phyloP scores from a whole-genome alignment of 2,888 invertebrate genomes.

The Caenorhabditis sp. region DNA sequence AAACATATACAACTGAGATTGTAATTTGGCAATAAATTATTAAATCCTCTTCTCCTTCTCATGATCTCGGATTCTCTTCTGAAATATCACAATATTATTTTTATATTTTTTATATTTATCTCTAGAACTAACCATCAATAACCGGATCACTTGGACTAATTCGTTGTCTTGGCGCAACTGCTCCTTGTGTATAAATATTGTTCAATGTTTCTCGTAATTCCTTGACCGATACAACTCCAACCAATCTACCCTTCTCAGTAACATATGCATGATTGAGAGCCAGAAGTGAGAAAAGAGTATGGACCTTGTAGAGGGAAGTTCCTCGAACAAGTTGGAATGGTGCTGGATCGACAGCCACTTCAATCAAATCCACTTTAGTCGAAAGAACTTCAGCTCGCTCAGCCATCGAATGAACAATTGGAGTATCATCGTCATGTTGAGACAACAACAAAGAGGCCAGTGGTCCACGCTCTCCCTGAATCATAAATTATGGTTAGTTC shows the following conservation, averaged over 20 bases:
- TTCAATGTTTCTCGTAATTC: conserved; percentile 75
- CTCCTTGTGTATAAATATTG: conserved; percentile 68
- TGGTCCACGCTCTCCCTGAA: conserved; percentile 44
- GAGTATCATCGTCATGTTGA: conserved; percentile 44
- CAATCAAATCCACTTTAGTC: conserved; percentile 68
- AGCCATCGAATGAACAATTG: conserved; percentile 50
- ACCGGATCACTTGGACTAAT: conserved; percentile 26
- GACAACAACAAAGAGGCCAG: conserved; percentile 52
- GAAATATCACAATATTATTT: not conserved
- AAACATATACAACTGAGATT: not conserved
- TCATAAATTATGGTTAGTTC: not conserved
- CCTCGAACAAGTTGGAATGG: conserved; percentile 69
- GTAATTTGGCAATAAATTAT: too few relatives aligned
- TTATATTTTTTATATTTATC: not conserved
- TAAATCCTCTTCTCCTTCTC: too few relatives aligned
- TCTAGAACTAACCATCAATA: conserved; percentile 18
- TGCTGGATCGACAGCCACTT: conserved; percentile 88
- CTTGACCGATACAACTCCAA: conserved; percentile 93
- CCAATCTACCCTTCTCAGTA: conserved; percentile 90
- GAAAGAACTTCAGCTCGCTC: conserved; percentile 55
- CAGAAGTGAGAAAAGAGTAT: conserved; percentile 96
- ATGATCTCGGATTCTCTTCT: not conserved
- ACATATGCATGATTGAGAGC: conserved; percentile 98
- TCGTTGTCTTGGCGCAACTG: conserved; percentile 47
- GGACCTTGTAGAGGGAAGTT: conserved; percentile 75